Evolutionary conservation across 2,113 vertebrate species (phyloP).

Genomic region (Chinchilla lanigera): DNA sequence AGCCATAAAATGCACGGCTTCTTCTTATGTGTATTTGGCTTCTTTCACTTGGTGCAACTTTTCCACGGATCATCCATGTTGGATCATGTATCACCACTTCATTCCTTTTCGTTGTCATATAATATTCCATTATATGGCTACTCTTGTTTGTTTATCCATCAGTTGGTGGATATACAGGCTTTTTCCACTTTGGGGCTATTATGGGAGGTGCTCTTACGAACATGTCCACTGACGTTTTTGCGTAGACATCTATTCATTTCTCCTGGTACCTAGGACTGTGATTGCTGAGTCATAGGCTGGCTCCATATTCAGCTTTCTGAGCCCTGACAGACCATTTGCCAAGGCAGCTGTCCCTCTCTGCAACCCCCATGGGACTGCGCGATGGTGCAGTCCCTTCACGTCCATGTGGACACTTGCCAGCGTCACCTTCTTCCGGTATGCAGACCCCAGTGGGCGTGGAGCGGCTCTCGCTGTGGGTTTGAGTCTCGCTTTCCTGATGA

Average conservation of each 20-base stretch:
- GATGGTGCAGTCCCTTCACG: accelerated
- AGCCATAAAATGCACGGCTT: background rate
- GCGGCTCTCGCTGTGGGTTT: background rate
- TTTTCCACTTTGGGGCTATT: background rate
- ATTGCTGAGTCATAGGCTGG: too few species aligned
- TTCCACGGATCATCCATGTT: background rate
- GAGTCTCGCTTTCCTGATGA: background rate
- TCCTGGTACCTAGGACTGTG: background rate
- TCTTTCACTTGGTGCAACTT: background rate
- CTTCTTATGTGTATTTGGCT: background rate
- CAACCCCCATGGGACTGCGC: too few species aligned
- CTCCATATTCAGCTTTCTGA: background rate
- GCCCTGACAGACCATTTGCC: background rate
- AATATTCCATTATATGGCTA: background rate
- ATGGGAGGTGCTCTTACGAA: background rate
- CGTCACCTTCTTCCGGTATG: background rate
- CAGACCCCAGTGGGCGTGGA: background rate
- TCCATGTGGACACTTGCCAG: background rate
- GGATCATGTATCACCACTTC: background rate
- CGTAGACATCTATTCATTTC: background rate
- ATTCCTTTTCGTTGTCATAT: background rate
- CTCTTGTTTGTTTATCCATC: background rate
- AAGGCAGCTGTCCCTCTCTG: background rate
- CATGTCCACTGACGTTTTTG: background rate
- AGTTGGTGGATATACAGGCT: background rate